Percentiles rank a stretch among this genome's conserved stretches.
phyloP scores from a whole-genome alignment of 2,888 invertebrate genomes.

The Escarpia spicata region DNA sequence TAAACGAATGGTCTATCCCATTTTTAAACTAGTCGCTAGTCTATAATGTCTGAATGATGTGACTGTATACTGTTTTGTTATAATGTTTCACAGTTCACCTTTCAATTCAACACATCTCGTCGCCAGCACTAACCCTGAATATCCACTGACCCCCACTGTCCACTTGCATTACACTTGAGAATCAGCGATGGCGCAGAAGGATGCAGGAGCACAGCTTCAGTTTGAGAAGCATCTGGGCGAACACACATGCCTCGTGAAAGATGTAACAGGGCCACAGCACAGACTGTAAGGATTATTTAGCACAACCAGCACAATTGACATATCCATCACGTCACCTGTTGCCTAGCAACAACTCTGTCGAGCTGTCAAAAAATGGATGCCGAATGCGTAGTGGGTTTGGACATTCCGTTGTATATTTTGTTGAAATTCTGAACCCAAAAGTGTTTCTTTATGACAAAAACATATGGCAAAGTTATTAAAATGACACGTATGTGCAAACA shows the following conservation, averaged over 20 bases:
- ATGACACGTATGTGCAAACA: too few species aligned
- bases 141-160: not conserved
- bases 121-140: not conserved
- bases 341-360: too few species aligned
- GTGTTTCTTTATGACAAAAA: too few species aligned
- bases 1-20: too few species aligned
- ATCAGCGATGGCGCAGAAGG: not conserved
- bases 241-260: not conserved
- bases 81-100: not conserved
- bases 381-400: too few species aligned
- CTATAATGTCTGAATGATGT: not conserved
- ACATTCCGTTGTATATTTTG: too few species aligned
- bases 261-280: constrained; percentile 1
- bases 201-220: not conserved
- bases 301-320: not conserved
- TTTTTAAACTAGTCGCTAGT: too few species aligned
- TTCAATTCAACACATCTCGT: not conserved
- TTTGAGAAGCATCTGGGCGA: not conserved
- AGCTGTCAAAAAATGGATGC: too few species aligned
- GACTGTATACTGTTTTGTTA: not conserved
- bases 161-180: not conserved
- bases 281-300: not conserved
- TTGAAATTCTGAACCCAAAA: too few species aligned
- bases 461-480: too few species aligned
- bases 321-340: too few species aligned